phyloP scores from a whole-genome alignment of 2,888 invertebrate species.

The Keiferia lycopersicella region DNA sequence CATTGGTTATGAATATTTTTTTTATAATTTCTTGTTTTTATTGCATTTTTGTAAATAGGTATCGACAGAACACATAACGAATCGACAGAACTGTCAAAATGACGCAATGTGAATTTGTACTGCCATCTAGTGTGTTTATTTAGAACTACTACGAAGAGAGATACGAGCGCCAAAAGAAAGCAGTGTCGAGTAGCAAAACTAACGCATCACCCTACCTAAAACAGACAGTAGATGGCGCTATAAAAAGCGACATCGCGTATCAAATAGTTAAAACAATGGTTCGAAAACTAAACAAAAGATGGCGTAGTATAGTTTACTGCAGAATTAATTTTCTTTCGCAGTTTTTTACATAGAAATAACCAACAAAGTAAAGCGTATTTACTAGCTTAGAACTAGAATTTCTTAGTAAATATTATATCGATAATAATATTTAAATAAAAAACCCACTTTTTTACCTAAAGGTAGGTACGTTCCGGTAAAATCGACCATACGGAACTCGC shows the following conservation, averaged over 20 bases:
- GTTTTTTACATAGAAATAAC: too few relatives aligned
- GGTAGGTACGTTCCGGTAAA: not conserved
- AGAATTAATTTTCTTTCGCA: too few relatives aligned
- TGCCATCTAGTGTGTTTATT: not conserved
- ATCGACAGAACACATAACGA: constrained; percentile 17
- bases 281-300: not conserved
- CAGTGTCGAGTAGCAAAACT: constrained; percentile 11
- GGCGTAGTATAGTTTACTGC: not conserved
- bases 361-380: too few relatives aligned
- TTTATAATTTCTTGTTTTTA: too few relatives aligned
- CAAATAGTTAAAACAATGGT: not conserved
- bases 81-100: not conserved
- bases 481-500: not conserved
- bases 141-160: not conserved
- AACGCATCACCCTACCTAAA: not conserved
- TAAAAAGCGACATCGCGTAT: not conserved
- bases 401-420: too few relatives aligned
- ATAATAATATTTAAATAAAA: too few relatives aligned
- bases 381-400: too few relatives aligned
- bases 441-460: not conserved
- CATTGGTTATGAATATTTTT: not conserved
- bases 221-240: not conserved
- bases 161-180: not conserved
- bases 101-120: constrained; percentile 1
- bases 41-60: constrained; percentile 6